These are phyloP conservation scores for Creontiades dilutus DNA, from an alignment of 2,888 invertebrate species.

Conservation along the genomic window DNA sequence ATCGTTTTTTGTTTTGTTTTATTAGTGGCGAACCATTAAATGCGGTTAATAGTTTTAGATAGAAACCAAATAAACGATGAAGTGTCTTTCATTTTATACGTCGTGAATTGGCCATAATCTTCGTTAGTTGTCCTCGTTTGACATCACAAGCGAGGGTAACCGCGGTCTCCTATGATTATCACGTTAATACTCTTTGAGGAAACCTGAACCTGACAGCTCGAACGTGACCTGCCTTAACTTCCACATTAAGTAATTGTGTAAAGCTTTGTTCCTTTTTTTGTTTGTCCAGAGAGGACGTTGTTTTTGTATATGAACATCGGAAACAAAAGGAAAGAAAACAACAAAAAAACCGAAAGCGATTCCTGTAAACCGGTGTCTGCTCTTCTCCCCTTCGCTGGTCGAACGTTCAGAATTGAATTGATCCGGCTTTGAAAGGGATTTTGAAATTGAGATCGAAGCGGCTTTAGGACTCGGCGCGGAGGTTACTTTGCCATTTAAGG, in stretches of 20 bases:
- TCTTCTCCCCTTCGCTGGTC: neutral
- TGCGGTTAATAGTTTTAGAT: too few species aligned
- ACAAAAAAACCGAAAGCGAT: conserved; percentile 39
- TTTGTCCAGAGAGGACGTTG: conserved; percentile 27
- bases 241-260: conserved; percentile 66
- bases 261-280: conserved; percentile 39
- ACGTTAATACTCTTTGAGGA: conserved; percentile 62
- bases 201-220: conserved; percentile 65
- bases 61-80: too few species aligned
- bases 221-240: conserved; percentile 59
- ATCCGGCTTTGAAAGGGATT: conserved; percentile 61
- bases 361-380: conserved; percentile 57
- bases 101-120: neutral
- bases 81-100: too few species aligned
- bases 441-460: conserved; percentile 65
- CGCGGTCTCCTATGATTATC: conserved; percentile 59
- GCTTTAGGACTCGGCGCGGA: conserved; percentile 6
- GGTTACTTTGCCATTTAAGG: conserved; percentile 61
- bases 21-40: too few species aligned
- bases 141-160: neutral
- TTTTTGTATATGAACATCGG: conserved; percentile 8
- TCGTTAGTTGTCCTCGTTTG: neutral
- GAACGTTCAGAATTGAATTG: conserved; percentile 44
- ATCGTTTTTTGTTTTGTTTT: too few species aligned
- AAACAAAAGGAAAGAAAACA: conserved; percentile 10